Evolutionary conservation across 2,888 invertebrate genomes (phyloP).

Genomic region (Dicycla oo): DNA sequence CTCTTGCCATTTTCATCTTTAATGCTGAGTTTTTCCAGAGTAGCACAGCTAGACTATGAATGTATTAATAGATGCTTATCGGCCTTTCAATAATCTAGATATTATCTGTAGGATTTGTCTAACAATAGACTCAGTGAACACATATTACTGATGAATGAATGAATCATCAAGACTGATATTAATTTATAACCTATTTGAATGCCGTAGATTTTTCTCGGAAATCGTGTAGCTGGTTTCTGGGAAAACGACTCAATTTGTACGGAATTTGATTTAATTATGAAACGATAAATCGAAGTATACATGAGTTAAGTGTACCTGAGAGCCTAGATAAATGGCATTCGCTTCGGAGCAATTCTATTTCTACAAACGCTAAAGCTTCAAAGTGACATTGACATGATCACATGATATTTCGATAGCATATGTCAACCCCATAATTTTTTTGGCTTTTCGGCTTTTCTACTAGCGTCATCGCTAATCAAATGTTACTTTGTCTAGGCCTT

Average conservation of each 20-base stretch:
- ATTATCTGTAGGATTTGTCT: constrained; percentile 4
- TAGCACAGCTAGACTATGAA: not conserved
- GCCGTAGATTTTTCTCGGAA: not conserved
- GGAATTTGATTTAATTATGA: constrained; percentile 15
- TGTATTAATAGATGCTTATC: constrained; percentile 24
- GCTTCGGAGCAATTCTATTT: no score
- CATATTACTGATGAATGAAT: constrained; percentile 17
- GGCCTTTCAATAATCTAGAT: constrained; percentile 7
- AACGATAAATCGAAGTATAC: not conserved
- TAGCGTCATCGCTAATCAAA: no score
- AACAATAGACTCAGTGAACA: constrained; percentile 3
- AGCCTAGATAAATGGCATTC: no score
- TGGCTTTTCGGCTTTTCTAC: no score
- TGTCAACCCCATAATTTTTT: no score
- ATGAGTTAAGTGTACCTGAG: not conserved
- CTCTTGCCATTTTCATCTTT: not conserved
- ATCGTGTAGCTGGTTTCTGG: not conserved
- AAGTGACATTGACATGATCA: no score
- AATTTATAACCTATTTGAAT: not conserved
- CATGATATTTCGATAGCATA: no score
- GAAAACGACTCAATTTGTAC: constrained; percentile 9
- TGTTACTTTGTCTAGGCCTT: no score
- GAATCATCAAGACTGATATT: constrained; percentile 12
- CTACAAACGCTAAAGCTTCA: no score
- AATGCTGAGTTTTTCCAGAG: not conserved